Evolutionary conservation across 2,888 invertebrate genomes (phyloP).

Genomic region (Metellina segmentata): DNA sequence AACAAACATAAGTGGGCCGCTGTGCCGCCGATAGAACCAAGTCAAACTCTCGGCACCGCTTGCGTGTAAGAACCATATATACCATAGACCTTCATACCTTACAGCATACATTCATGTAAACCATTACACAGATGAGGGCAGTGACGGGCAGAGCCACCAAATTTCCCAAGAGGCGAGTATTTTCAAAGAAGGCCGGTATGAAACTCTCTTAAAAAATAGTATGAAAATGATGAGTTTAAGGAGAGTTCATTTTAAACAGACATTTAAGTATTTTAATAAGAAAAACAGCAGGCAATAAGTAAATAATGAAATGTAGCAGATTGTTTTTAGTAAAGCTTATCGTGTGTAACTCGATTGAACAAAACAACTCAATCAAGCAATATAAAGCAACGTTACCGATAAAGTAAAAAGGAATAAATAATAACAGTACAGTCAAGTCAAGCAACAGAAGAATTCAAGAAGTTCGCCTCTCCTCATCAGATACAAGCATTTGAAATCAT

Average conservation of each 20-base stretch:
- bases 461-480: too few species aligned
- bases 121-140: background rate
- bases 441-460: too few species aligned
- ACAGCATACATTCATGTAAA: too few species aligned
- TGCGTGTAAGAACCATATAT: conserved; percentile 58
- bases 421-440: too few species aligned
- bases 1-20: conserved; percentile 83
- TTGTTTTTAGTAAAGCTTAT: too few species aligned
- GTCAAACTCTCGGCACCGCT: conserved; percentile 72
- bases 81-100: background rate
- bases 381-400: too few species aligned
- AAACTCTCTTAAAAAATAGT: background rate
- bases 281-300: too few species aligned
- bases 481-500: too few species aligned
- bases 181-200: background rate
- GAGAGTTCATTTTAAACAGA: background rate
- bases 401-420: too few species aligned
- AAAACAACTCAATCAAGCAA: too few species aligned
- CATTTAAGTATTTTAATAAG: background rate
- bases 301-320: too few species aligned
- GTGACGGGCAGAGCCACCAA: background rate
- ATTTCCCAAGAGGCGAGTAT: background rate
- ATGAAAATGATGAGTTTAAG: background rate
- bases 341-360: too few species aligned
- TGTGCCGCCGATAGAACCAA: conserved; percentile 80